These are phyloP conservation scores for Nasonia oneida DNA, from an alignment of 2,888 invertebrate species.

Conservation along the genomic window DNA sequence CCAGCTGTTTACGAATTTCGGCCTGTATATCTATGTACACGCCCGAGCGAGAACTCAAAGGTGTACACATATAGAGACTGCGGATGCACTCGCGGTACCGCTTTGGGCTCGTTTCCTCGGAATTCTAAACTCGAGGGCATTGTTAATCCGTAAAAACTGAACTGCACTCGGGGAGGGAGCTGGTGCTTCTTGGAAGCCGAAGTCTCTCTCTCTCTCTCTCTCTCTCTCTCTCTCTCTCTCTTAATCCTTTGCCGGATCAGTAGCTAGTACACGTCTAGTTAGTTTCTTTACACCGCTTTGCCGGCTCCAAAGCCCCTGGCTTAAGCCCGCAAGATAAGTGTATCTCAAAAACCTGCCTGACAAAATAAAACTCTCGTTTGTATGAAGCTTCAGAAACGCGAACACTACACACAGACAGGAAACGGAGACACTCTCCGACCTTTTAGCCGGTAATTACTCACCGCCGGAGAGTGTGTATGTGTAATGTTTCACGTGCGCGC, in stretches of 20 bases:
- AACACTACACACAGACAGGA: not conserved
- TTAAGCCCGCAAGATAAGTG: slow-evolving; percentile 41
- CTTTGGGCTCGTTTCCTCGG: not conserved
- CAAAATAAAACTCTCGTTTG: slow-evolving; percentile 17
- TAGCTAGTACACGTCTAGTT: slow-evolving; percentile 41
- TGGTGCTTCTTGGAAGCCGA: slow-evolving; percentile 17
- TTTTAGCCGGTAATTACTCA: slow-evolving; percentile 12
- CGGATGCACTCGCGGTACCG: not conserved
- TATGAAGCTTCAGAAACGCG: not conserved
- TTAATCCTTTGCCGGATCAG: slow-evolving; percentile 56
- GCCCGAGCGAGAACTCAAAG: not conserved
- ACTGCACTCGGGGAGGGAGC: slow-evolving; percentile 21
- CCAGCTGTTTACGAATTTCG: not conserved
- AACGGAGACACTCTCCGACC: not conserved
- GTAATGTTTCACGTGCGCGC: not conserved
- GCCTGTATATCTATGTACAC: not conserved
- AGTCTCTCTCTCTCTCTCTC: slow-evolving; percentile 30
- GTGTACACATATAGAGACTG: not conserved
- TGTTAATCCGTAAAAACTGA: slow-evolving; percentile 49
- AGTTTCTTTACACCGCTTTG: slow-evolving; percentile 54
- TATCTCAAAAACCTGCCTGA: slow-evolving; percentile 14
- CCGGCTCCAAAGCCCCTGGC: slow-evolving; percentile 26
- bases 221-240: not conserved
- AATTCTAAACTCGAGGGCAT: slow-evolving; percentile 30
- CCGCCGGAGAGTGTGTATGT: not conserved